Base-by-base conservation (phyloP, 2,113 vertebrate species). In the Panurus biarmicus region DNA sequence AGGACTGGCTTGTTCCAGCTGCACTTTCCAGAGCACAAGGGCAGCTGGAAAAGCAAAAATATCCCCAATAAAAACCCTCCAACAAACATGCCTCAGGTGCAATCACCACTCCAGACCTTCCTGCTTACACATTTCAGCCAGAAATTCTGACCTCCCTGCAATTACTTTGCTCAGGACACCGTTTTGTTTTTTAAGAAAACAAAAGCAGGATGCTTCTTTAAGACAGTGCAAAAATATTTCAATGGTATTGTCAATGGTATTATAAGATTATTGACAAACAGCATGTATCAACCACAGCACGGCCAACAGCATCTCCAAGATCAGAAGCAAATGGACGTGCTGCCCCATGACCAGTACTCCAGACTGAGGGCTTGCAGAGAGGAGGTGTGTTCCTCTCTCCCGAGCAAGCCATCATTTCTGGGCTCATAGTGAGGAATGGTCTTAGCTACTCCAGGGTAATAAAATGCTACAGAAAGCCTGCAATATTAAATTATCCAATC, bases 161-260 rank as follows among this genome's bases (percentile, higher is more conserved):
- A 60, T 90, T 74, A 28, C 66, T 94, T 92, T 79, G 66, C 94
- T 91, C 78, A 90, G 77, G 90, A 93, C 48, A 78, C 83, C n/a
- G 90, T 94, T 90, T 93, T 19, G 45, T 83, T 94, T 97, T 67
- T 36, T 51, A 71, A 93, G 71, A 88, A 94, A 96, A 95, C 85
- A 77, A 95, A 95, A 87, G 79, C 57, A 70, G 64, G 64, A 83
- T 31, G 82, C 72, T 86, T 85, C 64, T 88, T 95, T 91, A 96
- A 89, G 89, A 94, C 91, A 96, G 95, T 96, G 96, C 96, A 96
- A 96, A 96, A 93, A 65, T 76, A 74, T 92, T 90, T 93, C 86
- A 70, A 20, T 71, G 74, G 90, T 91, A 82, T 92, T 5, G 5
- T 73, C 85, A 80, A 66, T 80, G 51, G 77, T 89, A 42, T 69